Evolutionary conservation across 1,140 invertebrate genomes (phyloP).

Genomic region (Tetraneura akinire): DNA sequence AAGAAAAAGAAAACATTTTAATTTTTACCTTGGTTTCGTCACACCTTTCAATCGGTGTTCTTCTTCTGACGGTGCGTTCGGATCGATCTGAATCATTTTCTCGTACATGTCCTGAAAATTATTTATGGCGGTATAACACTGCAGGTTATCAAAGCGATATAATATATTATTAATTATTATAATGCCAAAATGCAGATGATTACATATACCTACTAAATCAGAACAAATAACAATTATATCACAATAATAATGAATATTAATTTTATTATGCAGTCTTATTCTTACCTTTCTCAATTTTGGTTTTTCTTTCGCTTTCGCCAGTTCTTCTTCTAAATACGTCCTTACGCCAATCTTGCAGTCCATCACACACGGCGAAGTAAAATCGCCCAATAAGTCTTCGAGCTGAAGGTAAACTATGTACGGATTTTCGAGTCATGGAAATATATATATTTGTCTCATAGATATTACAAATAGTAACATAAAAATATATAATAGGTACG

Average conservation of each 20-base stretch:
- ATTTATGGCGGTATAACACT: no score
- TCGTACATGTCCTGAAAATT: slow-evolving; percentile 89
- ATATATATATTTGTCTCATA: no score
- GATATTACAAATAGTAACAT: no score
- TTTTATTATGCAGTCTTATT: no score
- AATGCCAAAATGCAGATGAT: no score
- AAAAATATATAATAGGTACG: no score
- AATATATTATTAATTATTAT: no score
- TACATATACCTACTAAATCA: no score
- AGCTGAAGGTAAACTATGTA: slow-evolving; percentile 76
- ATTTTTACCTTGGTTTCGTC: slow-evolving; percentile 77
- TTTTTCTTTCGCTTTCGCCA: slow-evolving; percentile 91
- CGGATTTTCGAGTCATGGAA: background rate
- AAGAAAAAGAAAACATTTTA: no score
- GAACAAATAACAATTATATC: no score
- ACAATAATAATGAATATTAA: background rate
- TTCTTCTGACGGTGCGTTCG: slow-evolving; percentile 84
- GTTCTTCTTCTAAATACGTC: slow-evolving; percentile 92
- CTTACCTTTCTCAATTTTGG: slow-evolving; percentile 71
- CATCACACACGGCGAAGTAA: slow-evolving; percentile 91
- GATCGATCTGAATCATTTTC: slow-evolving; percentile 96
- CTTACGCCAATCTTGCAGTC: slow-evolving; percentile 94
- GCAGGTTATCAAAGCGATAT: no score
- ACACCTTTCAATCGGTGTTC: slow-evolving; percentile 86
- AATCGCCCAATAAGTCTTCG: slow-evolving; percentile 89